phyloP scores from a whole-genome alignment of 2,797 vertebrate species.

The Gobionotothen gibberifrons region DNA sequence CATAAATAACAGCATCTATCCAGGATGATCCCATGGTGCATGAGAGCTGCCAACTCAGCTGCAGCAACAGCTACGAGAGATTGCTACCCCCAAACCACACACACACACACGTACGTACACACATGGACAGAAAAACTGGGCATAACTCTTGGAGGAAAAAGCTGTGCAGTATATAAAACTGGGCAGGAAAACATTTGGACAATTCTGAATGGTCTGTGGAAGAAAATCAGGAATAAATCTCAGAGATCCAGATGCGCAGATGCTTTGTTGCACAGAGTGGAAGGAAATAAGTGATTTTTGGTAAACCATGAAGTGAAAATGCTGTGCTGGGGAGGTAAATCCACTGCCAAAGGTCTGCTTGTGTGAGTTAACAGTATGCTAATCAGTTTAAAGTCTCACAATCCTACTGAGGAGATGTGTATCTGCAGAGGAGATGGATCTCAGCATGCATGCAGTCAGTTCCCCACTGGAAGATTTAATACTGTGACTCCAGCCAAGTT shows the following conservation, averaged over 20 bases:
- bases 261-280: not conserved
- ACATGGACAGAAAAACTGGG: conserved; percentile 18
- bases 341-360: conserved; percentile 22
- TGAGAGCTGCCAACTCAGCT: conserved; percentile 69
- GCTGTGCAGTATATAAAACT: conserved; percentile 30
- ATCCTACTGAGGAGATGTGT: conserved; percentile 54
- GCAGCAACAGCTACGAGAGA: conserved; percentile 58
- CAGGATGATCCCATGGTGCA: conserved; percentile 73
- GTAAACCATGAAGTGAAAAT: conserved; percentile 15
- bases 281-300: conserved; percentile 21
- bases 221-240: conserved; percentile 6
- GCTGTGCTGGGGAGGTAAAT: not conserved
- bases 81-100: conserved; percentile 22
- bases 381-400: conserved; percentile 43
- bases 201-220: conserved; percentile 4
- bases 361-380: conserved; percentile 28
- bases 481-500: conserved; percentile 16
- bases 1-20: conserved; percentile 77
- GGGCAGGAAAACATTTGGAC: conserved; percentile 38
- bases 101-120: not conserved
- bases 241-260: conserved; percentile 15
- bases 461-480: conserved; percentile 38
- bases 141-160: conserved; percentile 43
- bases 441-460: conserved; percentile 21
- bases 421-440: conserved; percentile 45